Evolutionary conservation across 1,140 invertebrate species (phyloP), one percentile per base, ranked within the genome.

Genomic region (Lerema accius): DNA sequence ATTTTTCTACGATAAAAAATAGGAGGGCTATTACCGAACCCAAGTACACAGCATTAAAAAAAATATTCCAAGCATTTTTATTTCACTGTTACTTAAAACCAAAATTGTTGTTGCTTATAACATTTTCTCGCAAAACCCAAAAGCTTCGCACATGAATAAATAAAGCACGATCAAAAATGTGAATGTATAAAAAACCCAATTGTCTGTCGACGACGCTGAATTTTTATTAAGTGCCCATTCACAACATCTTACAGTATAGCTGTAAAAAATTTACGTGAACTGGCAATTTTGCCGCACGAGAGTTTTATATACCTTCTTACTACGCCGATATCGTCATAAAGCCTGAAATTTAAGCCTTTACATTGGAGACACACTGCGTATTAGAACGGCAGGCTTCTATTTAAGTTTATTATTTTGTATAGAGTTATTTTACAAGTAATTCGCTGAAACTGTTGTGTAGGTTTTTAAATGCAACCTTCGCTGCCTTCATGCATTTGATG

Each of bases 211-310:
- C 67, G 26, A 53, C 64, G 51, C 73, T 71, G 78, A 77, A 75
- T 69, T 77, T 78, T 77, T 81, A 75, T 78, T 65, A 79, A 80
- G 78, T 76, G 58, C 60, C 71, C 63, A 71, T 75, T 76, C 56
- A 61, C 64, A 63, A 77, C 67, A 65, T 72, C 63, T 63, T 50
- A 51, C 35, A 64, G 63, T 63, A 11, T 37, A 37, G 65, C 42
- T 67, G 65, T 79, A 74, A 79, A 82, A 80, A 78, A 76, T 76
- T 75, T 78, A 76, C 73, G 73, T 64, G 66, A 64, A 76, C 68
- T 35, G 69, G 66, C 75, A 76, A 77, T 82, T 82, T 73, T 64
- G 67, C 58, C 71, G 51, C 63, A 72, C 67, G 73, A 73, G 69
- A 78, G 63, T 78, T 78, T 78, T 77, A 73, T 77, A 75, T 73